Base-by-base conservation (phyloP, 1,140 invertebrate genomes). In the Pentalonia nigronervosa region DNA sequence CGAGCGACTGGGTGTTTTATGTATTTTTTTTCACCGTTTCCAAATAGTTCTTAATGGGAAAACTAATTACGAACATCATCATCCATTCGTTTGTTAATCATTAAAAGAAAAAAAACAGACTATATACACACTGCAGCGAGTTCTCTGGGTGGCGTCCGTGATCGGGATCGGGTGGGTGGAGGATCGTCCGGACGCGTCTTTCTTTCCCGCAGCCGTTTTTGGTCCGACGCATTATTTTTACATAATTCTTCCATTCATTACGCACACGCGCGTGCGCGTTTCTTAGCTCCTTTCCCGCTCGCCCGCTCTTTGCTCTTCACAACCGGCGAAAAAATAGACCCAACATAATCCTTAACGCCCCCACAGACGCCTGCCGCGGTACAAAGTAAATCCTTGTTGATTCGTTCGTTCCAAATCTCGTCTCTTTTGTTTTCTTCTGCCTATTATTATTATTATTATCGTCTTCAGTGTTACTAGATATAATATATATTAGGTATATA, bases 181-280 rank as follows among this genome's bases (percentile, higher is more conserved):
- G 7, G 45, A 86, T 41, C 23, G 84, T 41, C 23, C 45, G 45
- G 25, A 50, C 11, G 25, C 76, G 67, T 90, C 36, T 67, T 48
- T 67, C 36, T n/a, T 11, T 60, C 90, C 56, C 41, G 20, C 89
- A 56, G n/a, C 25, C 34, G 56, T 76, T 89, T 56, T 91, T 45
- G 45, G 56, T 48, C 60, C 21, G 56, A 67, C 90, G 45, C 90
- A 41, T 76, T 91, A 91, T 91, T 91, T 91, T 91, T 91, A 91
- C 90, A 91, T 91, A 91, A 91, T 81, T 81, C 56, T 76, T 91
- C 56, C 90, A 91, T 91, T 91, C 90, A 76, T 91, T 76, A 91
- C 36, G 36, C 88, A 47, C 36, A 21, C 83, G 83, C 36, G 14
- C 30, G 30, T n/a, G 83, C 36, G 14, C 30, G 30, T 84, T 84